These are phyloP conservation scores for Ptychobarbus kaznakovi DNA, from an alignment of 2,797 vertebrate genomes.

Conservation along the genomic window DNA sequence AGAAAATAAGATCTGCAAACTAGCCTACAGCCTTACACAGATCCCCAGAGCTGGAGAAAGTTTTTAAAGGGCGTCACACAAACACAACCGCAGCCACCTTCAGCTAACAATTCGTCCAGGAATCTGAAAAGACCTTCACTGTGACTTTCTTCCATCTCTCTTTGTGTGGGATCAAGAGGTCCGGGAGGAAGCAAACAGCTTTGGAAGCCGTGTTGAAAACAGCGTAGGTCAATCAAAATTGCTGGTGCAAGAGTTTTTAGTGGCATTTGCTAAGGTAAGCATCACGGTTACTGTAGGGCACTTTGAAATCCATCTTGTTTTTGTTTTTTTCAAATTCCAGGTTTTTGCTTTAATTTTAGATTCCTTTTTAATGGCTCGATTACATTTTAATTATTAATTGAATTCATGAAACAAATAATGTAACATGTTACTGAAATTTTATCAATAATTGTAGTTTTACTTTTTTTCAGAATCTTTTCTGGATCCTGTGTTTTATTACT, in stretches of 20 bases:
- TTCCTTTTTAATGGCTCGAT: not conserved
- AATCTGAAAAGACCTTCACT: conserved; percentile 35
- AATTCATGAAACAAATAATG: not conserved
- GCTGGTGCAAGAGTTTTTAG: conserved; percentile 7
- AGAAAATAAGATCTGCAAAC: conserved; percentile 64
- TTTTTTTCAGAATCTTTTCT: not conserved
- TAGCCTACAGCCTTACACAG: conserved; percentile 53
- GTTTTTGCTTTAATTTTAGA: not conserved
- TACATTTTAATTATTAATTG: not conserved
- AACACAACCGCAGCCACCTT: conserved; percentile 43
- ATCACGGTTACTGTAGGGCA: not conserved
- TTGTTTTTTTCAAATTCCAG: not conserved
- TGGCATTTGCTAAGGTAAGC: conserved; percentile 3
- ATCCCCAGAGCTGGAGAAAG: conserved; percentile 48
- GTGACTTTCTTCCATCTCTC: conserved; percentile 25
- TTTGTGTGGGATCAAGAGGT: conserved; percentile 8
- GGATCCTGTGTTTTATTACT: not conserved
- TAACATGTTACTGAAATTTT: not conserved
- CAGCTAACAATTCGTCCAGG: conserved; percentile 36
- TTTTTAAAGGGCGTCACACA: conserved; percentile 59
- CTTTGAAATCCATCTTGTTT: not conserved
- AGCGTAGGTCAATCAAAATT: not conserved
- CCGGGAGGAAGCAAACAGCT: not conserved
- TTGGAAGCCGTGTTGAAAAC: conserved; percentile 29
- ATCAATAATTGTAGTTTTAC: not conserved